phyloP scores from a whole-genome alignment of 92 coral and sea anemone species.

The Bergia sp. region DNA sequence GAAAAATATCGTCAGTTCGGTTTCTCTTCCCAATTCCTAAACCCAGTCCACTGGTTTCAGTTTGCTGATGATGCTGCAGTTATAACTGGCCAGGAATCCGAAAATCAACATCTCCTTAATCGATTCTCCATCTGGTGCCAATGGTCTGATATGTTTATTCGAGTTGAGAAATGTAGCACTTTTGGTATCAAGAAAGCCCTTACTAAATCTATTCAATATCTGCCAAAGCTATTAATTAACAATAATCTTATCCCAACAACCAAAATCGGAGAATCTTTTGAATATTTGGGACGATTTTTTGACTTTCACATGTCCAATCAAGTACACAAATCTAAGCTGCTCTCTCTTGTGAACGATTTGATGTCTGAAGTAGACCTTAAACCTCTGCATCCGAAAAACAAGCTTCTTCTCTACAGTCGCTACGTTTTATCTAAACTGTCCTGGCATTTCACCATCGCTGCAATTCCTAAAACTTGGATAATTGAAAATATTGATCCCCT shows the following conservation, averaged over 20 bases:
- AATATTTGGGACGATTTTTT: not conserved
- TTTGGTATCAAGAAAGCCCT: conserved; percentile 22
- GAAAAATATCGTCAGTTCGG: too few species aligned
- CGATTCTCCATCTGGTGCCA: conserved; percentile 32
- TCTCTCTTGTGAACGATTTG: not conserved
- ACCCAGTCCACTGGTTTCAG: too few species aligned
- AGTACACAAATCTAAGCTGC: too few species aligned
- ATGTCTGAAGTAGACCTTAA: conserved; percentile 50
- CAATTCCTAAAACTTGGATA: conserved; percentile 53
- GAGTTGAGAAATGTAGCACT: too few species aligned
- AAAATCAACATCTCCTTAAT: not conserved
- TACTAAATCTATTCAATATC: conserved; percentile 27
- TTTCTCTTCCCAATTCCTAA: too few species aligned
- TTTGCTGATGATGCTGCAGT: too few species aligned
- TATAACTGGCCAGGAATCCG: too few species aligned
- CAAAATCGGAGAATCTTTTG: too few species aligned
- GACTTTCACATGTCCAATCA: not conserved
- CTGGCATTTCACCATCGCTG: conserved; percentile 55
- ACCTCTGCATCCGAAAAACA: conserved; percentile 48
- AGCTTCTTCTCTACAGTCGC: conserved; percentile 48
- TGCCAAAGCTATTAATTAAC: conserved; percentile 31
- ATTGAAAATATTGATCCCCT: conserved; percentile 48
- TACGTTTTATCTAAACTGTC: conserved; percentile 55
- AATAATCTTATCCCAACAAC: too few species aligned
- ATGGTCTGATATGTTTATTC: conserved; percentile 44